Evolutionary conservation across 2,888 invertebrate genomes (phyloP), one percentile per base, ranked within the genome.

Genomic region (Drosophila bunnanda): DNA sequence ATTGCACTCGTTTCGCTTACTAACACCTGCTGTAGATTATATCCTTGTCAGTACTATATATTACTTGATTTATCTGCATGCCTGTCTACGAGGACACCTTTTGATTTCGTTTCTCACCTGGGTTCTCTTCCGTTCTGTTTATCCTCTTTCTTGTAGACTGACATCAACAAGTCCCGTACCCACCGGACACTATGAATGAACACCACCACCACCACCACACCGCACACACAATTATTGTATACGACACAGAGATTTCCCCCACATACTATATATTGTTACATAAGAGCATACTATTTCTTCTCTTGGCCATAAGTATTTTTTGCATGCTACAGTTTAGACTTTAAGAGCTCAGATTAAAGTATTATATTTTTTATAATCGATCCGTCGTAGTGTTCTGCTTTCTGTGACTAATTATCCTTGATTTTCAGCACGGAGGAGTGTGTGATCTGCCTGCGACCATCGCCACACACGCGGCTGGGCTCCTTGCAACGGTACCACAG

Each of bases 391-490:
- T 25, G 15, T 32, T 0, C 32, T 1, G 56, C 7, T 55, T 15
- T 4, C 3, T 32, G 32, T 17, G 17, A 57, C 17, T 60, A 56
- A 60, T 41, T 41, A 7, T 12, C 3, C 25, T 60, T 57, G 57
- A 75, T 36, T 85, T 88, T 44, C 83, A 92, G 92, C 70, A 92
- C 92, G 64, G 92, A 92, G 78, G 92, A 92, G 71, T 92, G 90
- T 67, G 80, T 91, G 55, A 90, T 92, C 65, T 91, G 89, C 61
- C 67, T 92, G 56, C 86, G 84, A 38, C 90, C 91, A 68, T 84
- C 90, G 76, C 90, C 89, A 12, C 75, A 81, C 30, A 76, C 83
- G 2, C 69, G 80, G 5, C 57, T 86, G 62, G 76, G 78, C 28
- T 80, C 91, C 13, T 55, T 77, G 34, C 79, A 81, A 54, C 89